Conservation (phyloP, 2,797 vertebrate genomes). For the Hydrolagus colliei region DNA sequence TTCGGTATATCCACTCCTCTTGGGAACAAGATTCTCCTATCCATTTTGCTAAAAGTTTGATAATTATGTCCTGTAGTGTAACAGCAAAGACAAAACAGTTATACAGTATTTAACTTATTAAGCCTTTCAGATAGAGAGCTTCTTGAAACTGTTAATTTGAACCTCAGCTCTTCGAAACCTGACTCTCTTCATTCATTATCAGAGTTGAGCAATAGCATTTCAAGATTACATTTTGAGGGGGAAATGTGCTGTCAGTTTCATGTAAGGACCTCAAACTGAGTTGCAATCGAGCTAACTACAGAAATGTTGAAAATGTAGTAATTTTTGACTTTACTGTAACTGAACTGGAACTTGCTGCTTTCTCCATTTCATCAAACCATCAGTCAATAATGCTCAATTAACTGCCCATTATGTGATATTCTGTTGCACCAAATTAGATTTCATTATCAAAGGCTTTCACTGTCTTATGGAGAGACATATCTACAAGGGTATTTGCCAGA, state of each 20-base stretch:
- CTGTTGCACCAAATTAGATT: background rate
- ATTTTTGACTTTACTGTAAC: background rate
- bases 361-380: conserved; percentile 3
- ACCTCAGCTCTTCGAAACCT: too few relatives aligned
- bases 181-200: too few relatives aligned
- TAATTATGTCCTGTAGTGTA: too few relatives aligned
- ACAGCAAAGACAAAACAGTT: too few relatives aligned
- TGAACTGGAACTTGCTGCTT: conserved; percentile 5
- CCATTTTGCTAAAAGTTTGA: too few relatives aligned
- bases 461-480: background rate
- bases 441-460: background rate
- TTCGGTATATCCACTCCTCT: too few relatives aligned
- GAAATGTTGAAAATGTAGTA: background rate
- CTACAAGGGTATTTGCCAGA: background rate
- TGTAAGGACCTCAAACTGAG: background rate
- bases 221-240: background rate
- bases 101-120: too few relatives aligned
- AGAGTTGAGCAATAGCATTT: too few relatives aligned
- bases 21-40: too few relatives aligned
- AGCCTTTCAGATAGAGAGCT: too few relatives aligned
- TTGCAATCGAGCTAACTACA: background rate
- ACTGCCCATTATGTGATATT: background rate
- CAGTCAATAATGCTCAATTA: conserved; percentile 9
- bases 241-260: background rate
- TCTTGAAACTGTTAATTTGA: too few relatives aligned